Evolutionary conservation across 2,888 invertebrate species (phyloP).

Genomic region (Cryptocephalus primarius): DNA sequence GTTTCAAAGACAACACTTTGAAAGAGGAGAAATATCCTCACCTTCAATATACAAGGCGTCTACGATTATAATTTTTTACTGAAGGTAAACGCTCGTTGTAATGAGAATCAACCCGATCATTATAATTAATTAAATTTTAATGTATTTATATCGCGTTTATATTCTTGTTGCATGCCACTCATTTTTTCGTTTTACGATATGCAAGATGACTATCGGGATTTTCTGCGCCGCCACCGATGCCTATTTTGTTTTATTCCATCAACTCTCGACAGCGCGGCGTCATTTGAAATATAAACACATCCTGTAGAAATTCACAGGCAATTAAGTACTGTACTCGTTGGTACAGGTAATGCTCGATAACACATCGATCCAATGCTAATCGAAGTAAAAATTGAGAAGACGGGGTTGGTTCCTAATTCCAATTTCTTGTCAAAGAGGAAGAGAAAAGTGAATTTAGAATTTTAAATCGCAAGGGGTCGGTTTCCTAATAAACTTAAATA

Average conservation of each 20-base stretch:
- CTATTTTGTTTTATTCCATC: slow-evolving; percentile 5
- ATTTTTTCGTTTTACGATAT: slow-evolving; percentile 7
- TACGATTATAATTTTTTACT: slow-evolving; percentile 3
- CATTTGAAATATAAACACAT: not conserved
- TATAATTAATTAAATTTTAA: slow-evolving; percentile 13
- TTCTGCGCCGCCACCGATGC: slow-evolving; percentile 5
- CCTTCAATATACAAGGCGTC: not conserved
- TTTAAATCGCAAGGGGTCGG: too few relatives aligned
- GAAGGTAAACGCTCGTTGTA: slow-evolving; percentile 6
- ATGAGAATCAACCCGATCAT: slow-evolving; percentile 6
- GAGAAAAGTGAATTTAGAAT: too few relatives aligned
- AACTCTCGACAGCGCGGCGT: slow-evolving; percentile 2
- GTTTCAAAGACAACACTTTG: too few relatives aligned
- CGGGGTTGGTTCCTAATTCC: too few relatives aligned
- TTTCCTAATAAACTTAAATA: too few relatives aligned
- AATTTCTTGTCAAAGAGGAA: too few relatives aligned
- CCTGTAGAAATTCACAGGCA: too few relatives aligned
- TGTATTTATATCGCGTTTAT: not conserved
- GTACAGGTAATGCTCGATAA: too few relatives aligned
- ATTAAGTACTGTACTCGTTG: too few relatives aligned
- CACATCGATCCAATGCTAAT: too few relatives aligned
- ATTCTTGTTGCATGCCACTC: slow-evolving; percentile 8
- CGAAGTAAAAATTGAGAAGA: too few relatives aligned
- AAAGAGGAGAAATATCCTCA: too few relatives aligned
- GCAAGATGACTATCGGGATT: slow-evolving; percentile 5